Base-by-base conservation (phyloP, 2,888 invertebrate species). In the Pterobdella sp. region DNA sequence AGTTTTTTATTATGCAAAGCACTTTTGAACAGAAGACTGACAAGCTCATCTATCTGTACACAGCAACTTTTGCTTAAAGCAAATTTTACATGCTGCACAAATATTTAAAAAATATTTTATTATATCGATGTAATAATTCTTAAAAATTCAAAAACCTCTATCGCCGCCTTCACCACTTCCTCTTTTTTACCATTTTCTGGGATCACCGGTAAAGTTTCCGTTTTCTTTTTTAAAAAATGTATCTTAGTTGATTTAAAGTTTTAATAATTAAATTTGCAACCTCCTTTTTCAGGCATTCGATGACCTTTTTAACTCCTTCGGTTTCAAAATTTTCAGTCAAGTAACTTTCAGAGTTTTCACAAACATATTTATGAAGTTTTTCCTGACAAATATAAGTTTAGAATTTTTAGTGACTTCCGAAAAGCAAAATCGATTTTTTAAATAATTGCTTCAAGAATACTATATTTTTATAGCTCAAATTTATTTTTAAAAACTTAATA, bases 231-330 rank as follows among this genome's bases (percentile, higher is more conserved):
- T 14, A 42, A 42, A 42, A 42, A 7, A 14, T 42, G 10, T 7
- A 42, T 14, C 42, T 42, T 42, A 42, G 18, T 14, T n/a, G 4
- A n/a, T 63, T 63, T 63, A 63, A 31, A 18, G 26, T 29, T 29
- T 63, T 63, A 14, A 18, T 63, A 29, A 14, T 29, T 7, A 63
- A 14, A 63, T 18, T 14, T 49, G 52, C 10, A 32, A 71, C 71
- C 71, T 71, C 71, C 26, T 71, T 71, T 71, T 63, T 71, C 34
- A 71, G 14, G 7, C 22, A 60, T 35, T 71, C 71, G 29, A 71
- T 22, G 18, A 71, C n/a, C 10, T 18, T n/a, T 52, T 71, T 71
- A 18, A 71, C 63, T 26, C 63, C 60, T 3, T 71, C 32, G 14
- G 34, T n/a, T 29, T 71, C 71, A 32, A 35, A 71, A 63, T 71